These are phyloP conservation scores for Drosophila neutralis DNA, from an alignment of 2,888 invertebrate species.

Conservation along the genomic window DNA sequence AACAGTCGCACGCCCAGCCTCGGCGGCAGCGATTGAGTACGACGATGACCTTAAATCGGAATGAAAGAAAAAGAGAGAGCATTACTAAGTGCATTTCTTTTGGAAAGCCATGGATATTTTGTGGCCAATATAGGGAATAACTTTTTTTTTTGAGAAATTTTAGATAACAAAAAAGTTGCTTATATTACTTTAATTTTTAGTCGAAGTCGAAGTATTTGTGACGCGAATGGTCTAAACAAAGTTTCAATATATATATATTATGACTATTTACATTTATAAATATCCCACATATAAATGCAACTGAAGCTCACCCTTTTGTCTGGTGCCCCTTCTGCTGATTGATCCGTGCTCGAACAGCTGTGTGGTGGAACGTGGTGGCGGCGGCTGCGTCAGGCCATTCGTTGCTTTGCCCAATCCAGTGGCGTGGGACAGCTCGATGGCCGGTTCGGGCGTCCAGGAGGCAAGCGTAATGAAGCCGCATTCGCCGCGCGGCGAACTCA, in stretches of 20 bases:
- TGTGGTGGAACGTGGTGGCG: slow-evolving; percentile 83
- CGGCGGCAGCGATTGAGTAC: slow-evolving; percentile 94
- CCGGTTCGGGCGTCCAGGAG: slow-evolving; percentile 93
- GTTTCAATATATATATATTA: too few relatives aligned
- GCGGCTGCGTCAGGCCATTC: slow-evolving; percentile 1
- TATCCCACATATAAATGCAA: too few relatives aligned
- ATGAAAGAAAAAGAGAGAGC: background rate
- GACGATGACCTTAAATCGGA: slow-evolving; percentile 86
- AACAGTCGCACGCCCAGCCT: slow-evolving; percentile 92
- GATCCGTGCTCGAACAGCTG: slow-evolving; percentile 78
- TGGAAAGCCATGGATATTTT: background rate
- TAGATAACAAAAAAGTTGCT: background rate
- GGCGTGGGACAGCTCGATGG: slow-evolving; percentile 85
- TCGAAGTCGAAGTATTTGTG: too few relatives aligned
- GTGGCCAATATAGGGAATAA: background rate
- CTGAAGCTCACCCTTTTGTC: slow-evolving; percentile 21
- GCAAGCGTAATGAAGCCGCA: slow-evolving; percentile 94
- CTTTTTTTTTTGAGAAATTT: background rate
- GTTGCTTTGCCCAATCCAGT: slow-evolving; percentile 9
- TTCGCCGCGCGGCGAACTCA: slow-evolving; percentile 87
- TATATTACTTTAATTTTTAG: too few relatives aligned
- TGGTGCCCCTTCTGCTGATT: background rate
- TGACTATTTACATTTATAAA: too few relatives aligned
- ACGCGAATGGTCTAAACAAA: too few relatives aligned
- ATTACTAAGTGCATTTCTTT: background rate